Conservation (phyloP, 2,113 vertebrate species). For the Heterotis niloticus region DNA sequence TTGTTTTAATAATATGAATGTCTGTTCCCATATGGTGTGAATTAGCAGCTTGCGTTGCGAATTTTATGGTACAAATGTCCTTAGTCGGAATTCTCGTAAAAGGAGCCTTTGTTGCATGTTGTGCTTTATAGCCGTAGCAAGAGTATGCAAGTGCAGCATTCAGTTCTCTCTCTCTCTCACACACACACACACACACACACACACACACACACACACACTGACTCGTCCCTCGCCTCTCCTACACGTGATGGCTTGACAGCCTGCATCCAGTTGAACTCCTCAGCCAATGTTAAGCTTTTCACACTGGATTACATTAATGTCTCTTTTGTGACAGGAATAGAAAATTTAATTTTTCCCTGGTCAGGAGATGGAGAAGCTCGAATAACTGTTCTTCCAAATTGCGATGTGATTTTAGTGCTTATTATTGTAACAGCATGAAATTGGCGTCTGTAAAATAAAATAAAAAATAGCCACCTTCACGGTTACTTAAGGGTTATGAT, state of each 20-base stretch:
- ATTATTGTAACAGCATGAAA: constrained; percentile 21
- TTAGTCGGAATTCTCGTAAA: no score
- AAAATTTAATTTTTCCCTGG: constrained; percentile 22
- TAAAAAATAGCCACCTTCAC: constrained; percentile 15
- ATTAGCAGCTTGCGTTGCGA: no score
- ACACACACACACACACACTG: no score
- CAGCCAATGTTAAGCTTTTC: constrained; percentile 24
- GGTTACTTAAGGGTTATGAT: neutral
- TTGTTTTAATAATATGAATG: no score
- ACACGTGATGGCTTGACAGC: neutral
- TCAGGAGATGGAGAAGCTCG: neutral
- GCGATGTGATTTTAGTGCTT: constrained; percentile 19
- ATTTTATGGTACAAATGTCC: no score
- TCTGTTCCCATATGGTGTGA: no score
- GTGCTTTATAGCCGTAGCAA: no score
- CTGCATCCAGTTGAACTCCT: neutral
- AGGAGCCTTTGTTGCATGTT: no score
- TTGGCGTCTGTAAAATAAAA: neutral
- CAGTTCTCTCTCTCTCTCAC: no score
- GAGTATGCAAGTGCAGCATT: no score
- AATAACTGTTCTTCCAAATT: constrained; percentile 9
- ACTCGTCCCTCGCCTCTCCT: neutral
- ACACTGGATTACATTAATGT: constrained; percentile 30
- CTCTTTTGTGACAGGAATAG: constrained; percentile 22
- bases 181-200: no score